Percentiles rank a stretch among this genome's conserved stretches.
These are phyloP conservation scores for Synanceia verrucosa DNA, from an alignment of 2,797 vertebrate genomes.

Conservation along the genomic window DNA sequence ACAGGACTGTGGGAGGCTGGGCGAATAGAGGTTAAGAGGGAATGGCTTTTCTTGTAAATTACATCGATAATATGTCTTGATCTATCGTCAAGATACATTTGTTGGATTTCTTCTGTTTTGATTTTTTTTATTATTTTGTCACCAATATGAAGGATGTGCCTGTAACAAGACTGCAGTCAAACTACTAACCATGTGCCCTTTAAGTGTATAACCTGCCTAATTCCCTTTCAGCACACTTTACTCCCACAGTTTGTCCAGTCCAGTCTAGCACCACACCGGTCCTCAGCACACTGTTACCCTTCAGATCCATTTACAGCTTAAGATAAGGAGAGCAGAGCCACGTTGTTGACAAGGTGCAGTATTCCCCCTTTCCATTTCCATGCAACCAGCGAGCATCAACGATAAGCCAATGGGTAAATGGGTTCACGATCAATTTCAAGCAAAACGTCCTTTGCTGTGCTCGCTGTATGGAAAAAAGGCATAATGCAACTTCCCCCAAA, in stretches of 20 bases:
- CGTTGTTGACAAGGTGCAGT: constrained; percentile 77
- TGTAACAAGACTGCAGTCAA: neutral
- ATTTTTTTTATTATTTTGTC: neutral
- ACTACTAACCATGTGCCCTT: neutral
- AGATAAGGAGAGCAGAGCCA: constrained; percentile 67
- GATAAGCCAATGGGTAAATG: constrained; percentile 39
- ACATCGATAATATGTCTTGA: no score
- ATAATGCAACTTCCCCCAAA: constrained; percentile 81
- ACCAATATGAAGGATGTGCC: neutral
- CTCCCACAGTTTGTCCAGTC: constrained; percentile 60
- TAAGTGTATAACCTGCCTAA: neutral
- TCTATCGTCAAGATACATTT: no score
- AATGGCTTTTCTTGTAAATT: neutral
- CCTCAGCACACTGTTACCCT: constrained; percentile 40
- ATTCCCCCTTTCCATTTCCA: constrained; percentile 76
- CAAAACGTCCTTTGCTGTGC: constrained; percentile 49
- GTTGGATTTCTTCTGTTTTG: no score
- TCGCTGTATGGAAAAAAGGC: constrained; percentile 56
- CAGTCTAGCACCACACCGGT: constrained; percentile 51
- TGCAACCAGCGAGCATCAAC: constrained; percentile 52
- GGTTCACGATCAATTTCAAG: constrained; percentile 30
- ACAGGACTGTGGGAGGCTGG: constrained; percentile 44
- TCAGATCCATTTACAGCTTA: constrained; percentile 54
- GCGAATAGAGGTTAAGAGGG: constrained; percentile 28
- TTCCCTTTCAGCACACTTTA: constrained; percentile 21